A percentile compares a stretch with the other conserved stretches of the same genome.
phyloP scores from a whole-genome alignment of 2,797 vertebrate genomes.

The Micrastur ruficollis region DNA sequence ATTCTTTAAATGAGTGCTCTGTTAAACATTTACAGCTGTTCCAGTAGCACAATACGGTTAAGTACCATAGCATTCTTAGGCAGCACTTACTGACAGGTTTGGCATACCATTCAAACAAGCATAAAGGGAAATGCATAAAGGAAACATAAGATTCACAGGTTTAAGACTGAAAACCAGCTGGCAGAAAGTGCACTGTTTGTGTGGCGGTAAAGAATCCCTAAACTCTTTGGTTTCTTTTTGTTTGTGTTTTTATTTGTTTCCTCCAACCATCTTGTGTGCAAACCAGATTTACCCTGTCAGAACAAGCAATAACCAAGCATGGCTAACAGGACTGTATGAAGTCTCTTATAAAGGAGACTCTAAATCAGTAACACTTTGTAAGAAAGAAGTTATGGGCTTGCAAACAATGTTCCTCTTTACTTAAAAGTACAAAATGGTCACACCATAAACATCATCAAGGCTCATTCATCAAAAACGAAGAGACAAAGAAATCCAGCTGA shows the following conservation, averaged over 20 bases:
- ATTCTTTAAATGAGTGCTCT: not conserved
- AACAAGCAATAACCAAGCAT: not conserved
- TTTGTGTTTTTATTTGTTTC: not conserved
- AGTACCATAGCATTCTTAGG: not conserved
- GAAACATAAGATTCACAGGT: not conserved
- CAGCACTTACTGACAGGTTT: not conserved
- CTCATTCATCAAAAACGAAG: not conserved
- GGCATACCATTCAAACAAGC: not conserved
- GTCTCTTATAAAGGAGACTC: not conserved
- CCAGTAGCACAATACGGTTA: not conserved
- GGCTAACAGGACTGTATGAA: not conserved
- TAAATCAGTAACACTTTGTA: not conserved
- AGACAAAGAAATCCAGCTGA: not conserved
- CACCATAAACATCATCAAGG: not conserved
- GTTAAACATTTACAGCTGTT: constrained; percentile 3
- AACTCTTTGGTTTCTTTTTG: not conserved
- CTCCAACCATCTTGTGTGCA: not conserved
- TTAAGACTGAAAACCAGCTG: not conserved
- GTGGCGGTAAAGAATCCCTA: not conserved
- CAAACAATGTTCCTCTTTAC: not conserved
- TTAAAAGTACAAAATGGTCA: not conserved
- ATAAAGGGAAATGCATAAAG: not conserved
- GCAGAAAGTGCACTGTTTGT: not conserved
- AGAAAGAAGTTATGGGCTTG: not conserved
- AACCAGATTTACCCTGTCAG: not conserved